Percentiles rank a stretch among this genome's conserved stretches.
Conservation (phyloP, 64 coral and sea anemone genomes). For the Porites australiensis region DNA sequence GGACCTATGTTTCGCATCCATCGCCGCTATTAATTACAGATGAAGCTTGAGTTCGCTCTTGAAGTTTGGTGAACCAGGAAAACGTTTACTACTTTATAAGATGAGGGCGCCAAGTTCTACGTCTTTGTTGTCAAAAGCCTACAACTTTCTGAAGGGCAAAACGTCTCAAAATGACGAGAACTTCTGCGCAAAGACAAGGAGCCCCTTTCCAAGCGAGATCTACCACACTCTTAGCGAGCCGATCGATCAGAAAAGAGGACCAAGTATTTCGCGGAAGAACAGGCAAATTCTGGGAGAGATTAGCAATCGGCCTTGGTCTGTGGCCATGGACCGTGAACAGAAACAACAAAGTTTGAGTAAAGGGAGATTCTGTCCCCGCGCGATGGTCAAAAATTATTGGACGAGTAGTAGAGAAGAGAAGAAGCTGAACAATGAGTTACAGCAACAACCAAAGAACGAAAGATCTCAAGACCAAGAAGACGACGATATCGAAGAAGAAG, state of each 20-base stretch:
- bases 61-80: background rate
- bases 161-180: slow-evolving; percentile 14
- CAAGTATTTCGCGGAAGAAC: slow-evolving; percentile 3
- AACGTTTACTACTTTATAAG: background rate
- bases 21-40: background rate
- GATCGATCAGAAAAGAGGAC: background rate
- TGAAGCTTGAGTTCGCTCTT: background rate
- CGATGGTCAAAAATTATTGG: slow-evolving; percentile 4
- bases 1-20: no score
- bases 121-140: slow-evolving; percentile 44
- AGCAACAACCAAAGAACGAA: background rate
- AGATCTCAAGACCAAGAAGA: background rate
- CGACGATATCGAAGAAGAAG: slow-evolving; percentile 27
- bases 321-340: background rate
- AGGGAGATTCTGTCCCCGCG: background rate
- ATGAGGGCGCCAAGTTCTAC: slow-evolving; percentile 46
- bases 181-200: slow-evolving; percentile 23
- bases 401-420: background rate
- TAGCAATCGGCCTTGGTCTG: background rate
- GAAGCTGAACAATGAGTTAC: background rate
- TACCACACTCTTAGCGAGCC: slow-evolving; percentile 4
- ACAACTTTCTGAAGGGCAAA: slow-evolving; percentile 44
- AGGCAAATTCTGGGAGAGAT: slow-evolving; percentile 14
- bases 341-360: background rate
- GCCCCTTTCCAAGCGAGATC: background rate